These are phyloP conservation scores for Drosophila fulvimacula DNA, from an alignment of 2,888 invertebrate species.

Conservation along the genomic window DNA sequence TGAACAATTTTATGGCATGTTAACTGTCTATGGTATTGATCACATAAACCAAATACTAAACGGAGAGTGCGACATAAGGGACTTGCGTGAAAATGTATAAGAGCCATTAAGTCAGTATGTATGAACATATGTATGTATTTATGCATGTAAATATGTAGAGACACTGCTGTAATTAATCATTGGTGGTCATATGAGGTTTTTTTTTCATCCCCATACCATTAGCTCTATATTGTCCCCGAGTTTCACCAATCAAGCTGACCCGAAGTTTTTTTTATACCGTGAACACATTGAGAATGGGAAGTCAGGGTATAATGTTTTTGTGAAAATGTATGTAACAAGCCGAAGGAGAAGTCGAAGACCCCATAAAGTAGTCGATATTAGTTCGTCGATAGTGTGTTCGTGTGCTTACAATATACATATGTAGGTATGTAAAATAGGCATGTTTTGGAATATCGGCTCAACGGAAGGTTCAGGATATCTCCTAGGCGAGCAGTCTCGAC, in stretches of 20 bases:
- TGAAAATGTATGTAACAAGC: too few species aligned
- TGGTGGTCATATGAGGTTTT: conserved; percentile 37
- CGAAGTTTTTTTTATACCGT: too few species aligned
- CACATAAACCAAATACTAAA: conserved; percentile 44
- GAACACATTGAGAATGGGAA: too few species aligned
- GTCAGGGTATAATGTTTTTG: too few species aligned
- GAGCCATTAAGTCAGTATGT: background rate
- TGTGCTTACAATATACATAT: too few species aligned
- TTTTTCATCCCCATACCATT: background rate
- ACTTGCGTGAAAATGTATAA: conserved; percentile 24
- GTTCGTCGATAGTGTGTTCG: too few species aligned
- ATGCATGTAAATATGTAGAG: conserved; percentile 8
- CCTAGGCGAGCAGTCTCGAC: too few species aligned
- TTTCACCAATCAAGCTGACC: conserved; percentile 44
- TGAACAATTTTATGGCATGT: conserved; percentile 64
- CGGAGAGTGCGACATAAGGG: conserved; percentile 27
- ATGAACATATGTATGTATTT: background rate
- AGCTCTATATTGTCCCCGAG: background rate
- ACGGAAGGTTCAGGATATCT: too few species aligned
- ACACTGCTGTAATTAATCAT: conserved; percentile 56
- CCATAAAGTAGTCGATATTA: too few species aligned
- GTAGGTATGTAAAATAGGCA: too few species aligned
- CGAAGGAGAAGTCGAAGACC: too few species aligned
- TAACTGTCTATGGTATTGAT: conserved; percentile 61
- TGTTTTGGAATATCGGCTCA: too few species aligned